Evolutionary conservation across 2,888 invertebrate species (phyloP), one percentile per base, ranked within the genome.

Genomic region (Lutraria lutraria): DNA sequence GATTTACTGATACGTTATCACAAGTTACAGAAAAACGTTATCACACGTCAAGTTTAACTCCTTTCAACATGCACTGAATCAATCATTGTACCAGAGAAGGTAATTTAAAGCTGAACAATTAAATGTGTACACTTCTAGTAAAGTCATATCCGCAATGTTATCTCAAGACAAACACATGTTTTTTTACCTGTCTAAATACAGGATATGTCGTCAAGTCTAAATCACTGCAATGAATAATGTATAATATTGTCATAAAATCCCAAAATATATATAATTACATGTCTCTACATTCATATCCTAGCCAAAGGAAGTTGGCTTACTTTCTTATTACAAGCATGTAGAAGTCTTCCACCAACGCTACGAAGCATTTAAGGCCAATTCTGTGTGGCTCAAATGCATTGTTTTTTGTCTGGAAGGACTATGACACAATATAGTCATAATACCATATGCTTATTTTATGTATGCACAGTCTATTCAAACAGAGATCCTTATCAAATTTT

Each of bases 1-100:
- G 76, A 34, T 76, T 76, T 76, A 12, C 29, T 31, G 34, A 76
- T 76, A 76, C 31, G 19, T 76, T 76, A 76, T 76, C 29, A 25
- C 76, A 13, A 76, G 76, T 31, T 76, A 76, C 29, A 76, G 34
- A 76, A 76, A n/a, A 76, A 12, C 25, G n/a, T 60, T 68, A 68
- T 68, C 63, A 25, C 25, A 12, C n/a, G n/a, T 25, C n/a, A n/a
- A 68, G 12, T 68, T 68, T n/a, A 68, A 68, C 63, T 10, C 25
- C 12, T 43, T 68, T 68, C 63, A 68, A 68, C 63, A 25, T 12
- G 63, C 43, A 43, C 8, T 43, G 43, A 25, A 68, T 68, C 63
- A 68, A 68, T 68, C 63, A 2, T 56, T 56, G 19, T 68, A 25
- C 63, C n/a, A 25, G 63, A 25, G 25, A n/a, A 68, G 63, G n/a